Base-by-base conservation (phyloP, 2,888 invertebrate species). In the Cartodere bifasciata region DNA sequence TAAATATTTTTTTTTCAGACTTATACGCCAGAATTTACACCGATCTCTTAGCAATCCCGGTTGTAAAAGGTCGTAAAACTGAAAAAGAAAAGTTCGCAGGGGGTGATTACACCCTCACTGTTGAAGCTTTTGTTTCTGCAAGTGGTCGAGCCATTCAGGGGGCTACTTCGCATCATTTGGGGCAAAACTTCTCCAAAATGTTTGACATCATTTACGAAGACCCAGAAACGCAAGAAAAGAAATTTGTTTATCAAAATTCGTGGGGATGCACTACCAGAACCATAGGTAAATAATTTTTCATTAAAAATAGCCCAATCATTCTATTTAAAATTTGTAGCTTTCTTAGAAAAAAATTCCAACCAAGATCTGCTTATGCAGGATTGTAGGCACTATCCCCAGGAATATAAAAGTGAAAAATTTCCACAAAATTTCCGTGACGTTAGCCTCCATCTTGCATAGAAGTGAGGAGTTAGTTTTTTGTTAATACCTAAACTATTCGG, bases 51-150 rank as follows among this genome's bases (percentile, higher is more conserved):
- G 98, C 98, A 0, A 77, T 99, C 38, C 98, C 98, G 0, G 97
- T 98, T 1, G 70, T 94, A n/a, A 83, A 76, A 52, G 95, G 92
- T 0, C 75, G 83, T 10, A 98, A 98, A 68, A 94, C 95, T 0
- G 92, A 94, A 62, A 97, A 97, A 60, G 98, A 99, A 61, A 95
- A 98, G 60, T 99, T 99, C 60, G 97, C 98, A 2, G 98, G 98
- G 13, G 92, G 88, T 3, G 86, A 90, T 59, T 97, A 88, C 56
- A 97, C 97, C 4, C 88, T 92, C 4, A 97, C 98, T 0, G 88
- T 95, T 4, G 98, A 98, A 61, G 95, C 87, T 0, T 98, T 83
- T 55, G 75, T 99, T 21, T 78, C 90, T 0, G 88, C 90, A 3
- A 92, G 86, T 47, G 97, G 97, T 0, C 68, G 95, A 23, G 95